Evolutionary conservation across 2,888 invertebrate species (phyloP).

Genomic region (Gisinianus flammeolus): DNA sequence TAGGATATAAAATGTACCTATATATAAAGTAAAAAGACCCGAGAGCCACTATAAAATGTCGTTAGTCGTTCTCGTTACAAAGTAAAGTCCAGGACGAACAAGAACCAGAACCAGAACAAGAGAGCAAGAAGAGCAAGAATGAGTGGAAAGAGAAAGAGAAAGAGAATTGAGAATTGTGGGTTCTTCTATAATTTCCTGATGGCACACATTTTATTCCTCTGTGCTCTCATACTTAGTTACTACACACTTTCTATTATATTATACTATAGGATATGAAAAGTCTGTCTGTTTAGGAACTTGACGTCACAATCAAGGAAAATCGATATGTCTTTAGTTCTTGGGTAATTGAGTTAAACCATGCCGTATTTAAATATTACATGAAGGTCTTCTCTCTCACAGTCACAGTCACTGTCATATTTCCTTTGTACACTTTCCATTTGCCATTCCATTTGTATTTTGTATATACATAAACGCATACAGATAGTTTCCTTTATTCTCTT

Average conservation of each 20-base stretch:
- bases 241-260: background rate
- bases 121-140: background rate
- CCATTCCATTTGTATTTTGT: too few relatives aligned
- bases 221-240: background rate
- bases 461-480: too few relatives aligned
- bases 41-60: too few relatives aligned
- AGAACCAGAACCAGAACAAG: too few relatives aligned
- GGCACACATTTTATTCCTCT: background rate
- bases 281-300: too few relatives aligned
- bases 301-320: background rate
- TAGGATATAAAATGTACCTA: too few relatives aligned
- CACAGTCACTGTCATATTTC: background rate
- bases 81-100: background rate
- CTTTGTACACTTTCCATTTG: background rate
- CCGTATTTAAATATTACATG: slow-evolving; percentile 6
- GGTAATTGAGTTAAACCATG: background rate
- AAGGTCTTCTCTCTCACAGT: too few relatives aligned
- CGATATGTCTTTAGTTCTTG: background rate
- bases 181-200: background rate
- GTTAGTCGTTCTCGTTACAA: too few relatives aligned
- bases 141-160: background rate
- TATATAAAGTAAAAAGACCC: too few relatives aligned
- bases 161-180: background rate
- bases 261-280: too few relatives aligned
- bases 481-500: too few relatives aligned